Evolutionary conservation across 2,888 invertebrate species (phyloP).

Genomic region (Thumatha senex): DNA sequence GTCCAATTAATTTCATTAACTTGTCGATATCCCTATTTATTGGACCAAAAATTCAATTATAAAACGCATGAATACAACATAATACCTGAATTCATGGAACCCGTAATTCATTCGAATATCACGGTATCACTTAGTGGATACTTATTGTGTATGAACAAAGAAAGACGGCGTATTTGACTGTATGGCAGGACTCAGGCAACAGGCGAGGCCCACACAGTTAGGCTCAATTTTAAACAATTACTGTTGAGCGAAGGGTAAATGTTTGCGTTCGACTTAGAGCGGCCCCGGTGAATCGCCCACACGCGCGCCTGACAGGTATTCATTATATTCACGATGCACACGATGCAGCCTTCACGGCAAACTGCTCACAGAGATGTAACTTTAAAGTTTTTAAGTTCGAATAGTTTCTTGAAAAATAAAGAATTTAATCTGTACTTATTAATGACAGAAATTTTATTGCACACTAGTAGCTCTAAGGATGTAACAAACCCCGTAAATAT

Average conservation of each 20-base stretch:
- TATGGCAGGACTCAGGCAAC: slow-evolving; percentile 64
- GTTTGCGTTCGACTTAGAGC: slow-evolving; percentile 81
- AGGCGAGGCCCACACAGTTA: slow-evolving; percentile 80
- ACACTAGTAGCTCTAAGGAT: neutral
- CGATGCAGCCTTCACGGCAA: slow-evolving; percentile 49
- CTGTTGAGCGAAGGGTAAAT: slow-evolving; percentile 81
- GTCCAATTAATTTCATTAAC: slow-evolving; percentile 56
- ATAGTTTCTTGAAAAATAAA: slow-evolving; percentile 18
- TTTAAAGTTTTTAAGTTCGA: slow-evolving; percentile 34
- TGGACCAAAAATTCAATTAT: slow-evolving; percentile 46
- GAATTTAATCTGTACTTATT: neutral
- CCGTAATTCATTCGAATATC: slow-evolving; percentile 28
- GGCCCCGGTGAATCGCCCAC: slow-evolving; percentile 71
- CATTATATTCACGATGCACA: slow-evolving; percentile 78
- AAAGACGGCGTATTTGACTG: slow-evolving; percentile 51
- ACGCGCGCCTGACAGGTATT: slow-evolving; percentile 81
- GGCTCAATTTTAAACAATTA: slow-evolving; percentile 84
- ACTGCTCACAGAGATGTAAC: slow-evolving; percentile 37
- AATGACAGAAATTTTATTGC: neutral
- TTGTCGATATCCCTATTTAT: slow-evolving; percentile 54
- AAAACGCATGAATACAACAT: slow-evolving; percentile 19
- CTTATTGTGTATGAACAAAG: slow-evolving; percentile 68
- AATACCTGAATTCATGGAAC: slow-evolving; percentile 16
- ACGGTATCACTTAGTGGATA: slow-evolving; percentile 54
- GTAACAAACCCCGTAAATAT: no score